Base-by-base conservation (phyloP, 2,888 invertebrate species). In the Scelioninae gen. 1 region DNA sequence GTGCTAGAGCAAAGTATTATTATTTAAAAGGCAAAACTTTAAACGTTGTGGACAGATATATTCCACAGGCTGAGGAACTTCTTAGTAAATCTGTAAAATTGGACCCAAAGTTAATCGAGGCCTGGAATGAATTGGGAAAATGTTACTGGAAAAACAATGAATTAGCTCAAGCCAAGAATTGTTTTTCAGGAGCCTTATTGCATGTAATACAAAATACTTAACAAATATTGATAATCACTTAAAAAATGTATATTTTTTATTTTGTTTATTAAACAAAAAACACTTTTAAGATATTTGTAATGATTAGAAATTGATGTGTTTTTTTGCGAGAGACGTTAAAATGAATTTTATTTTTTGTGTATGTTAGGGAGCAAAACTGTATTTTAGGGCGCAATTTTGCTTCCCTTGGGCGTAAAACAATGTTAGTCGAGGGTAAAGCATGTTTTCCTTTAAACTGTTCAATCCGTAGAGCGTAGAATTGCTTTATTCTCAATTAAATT, bases 41-140 rank as follows among this genome's bases (percentile, higher is more conserved):
- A 85, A 97, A 97, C 91, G 95, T 96, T 0, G 93, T 94, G 31
- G 93, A 95, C 0, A 93, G 94, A 38, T 96, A 95, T 89, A 95
- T 95, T 87, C 93, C 94, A 13, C 94, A 95, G 87, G 96, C 96
- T 0, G 95, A 96, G 82, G 96, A 96, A 87, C 94, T 95, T 62
- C 93, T 98, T 55, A 96, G 96, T 60, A 96, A 96, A 91, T 95
- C 97, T 4, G 96, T 97, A 0, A 98, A 98, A 91, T 93, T 97
- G 47, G 96, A 97, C 89, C 97, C 97, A 0, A 95, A 95, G 86
- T 92, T 96, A 69, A 94, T 96, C 0, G 95, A 96, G 68, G 97
- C 97, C 0, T 98, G 97, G 97, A 97, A 97, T 89, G 96, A 97
- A 90, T 93, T 98, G 0, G 98, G 98, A 0, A 97, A 97, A 91